Evolutionary conservation across 2,888 invertebrate species (phyloP), one percentile per base, ranked within the genome.

Genomic region (Sericinus montela): DNA sequence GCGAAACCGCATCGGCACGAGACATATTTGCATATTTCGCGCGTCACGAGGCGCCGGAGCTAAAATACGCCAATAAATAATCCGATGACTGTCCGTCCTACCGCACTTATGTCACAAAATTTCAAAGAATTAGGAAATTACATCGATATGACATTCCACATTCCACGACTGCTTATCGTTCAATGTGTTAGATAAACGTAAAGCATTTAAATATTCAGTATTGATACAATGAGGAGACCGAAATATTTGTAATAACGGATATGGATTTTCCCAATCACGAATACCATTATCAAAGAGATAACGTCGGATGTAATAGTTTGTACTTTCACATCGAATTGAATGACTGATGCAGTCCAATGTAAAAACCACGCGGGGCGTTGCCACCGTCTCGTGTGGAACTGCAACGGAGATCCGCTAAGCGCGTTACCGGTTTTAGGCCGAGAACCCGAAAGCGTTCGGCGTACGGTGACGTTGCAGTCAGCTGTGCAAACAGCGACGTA

Each of bases 401-500:
- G 38, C 15, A 9, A 28, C 41, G 41, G 48, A 43, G 32, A 32
- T 43, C 48, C 48, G 48, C 37, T 16, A 38, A 42, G 8, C 7
- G 25, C 25, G 47, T 9, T 11, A 45, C 34, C 39, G 45, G 35
- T 13, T 36, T n/a, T 4, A 40, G 0, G 2, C 35, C 23, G 29
- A 48, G 25, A 47, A 42, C 42, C 48, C 48, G 45, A 49, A 40
- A 36, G 40, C 36, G 50, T 50, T 50, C 45, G 41, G 37, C 44
- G 45, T 45, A 13, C 35, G 48, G 36, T 46, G 54, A 54, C 54
- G 53, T 47, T 45, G 45, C 45, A 52, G 63, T 73, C 48, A 73
- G 71, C 75, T 71, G 75, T 54, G 55, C 55, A 62, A 63, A 67
- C 60, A 46, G 32, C 32, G 32, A 32, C 32, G 56, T 48, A 56